phyloP scores from a whole-genome alignment of 2,888 invertebrate species.

The Electrophaes corylata region DNA sequence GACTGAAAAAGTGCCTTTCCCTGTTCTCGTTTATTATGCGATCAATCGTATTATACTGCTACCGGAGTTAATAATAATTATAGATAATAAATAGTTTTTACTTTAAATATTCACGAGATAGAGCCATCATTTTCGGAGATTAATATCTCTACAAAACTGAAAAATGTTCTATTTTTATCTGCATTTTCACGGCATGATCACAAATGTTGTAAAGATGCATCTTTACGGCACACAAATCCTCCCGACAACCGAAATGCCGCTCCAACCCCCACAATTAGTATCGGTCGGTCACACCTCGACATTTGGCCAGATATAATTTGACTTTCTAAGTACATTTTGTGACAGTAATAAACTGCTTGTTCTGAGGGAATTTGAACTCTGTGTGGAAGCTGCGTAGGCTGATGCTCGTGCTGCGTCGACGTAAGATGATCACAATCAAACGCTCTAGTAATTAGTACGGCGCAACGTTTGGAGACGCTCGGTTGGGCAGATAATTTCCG shows the following conservation, averaged over 20 bases:
- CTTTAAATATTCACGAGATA: constrained; percentile 23
- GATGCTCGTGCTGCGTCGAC: constrained; percentile 46
- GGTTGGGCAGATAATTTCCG: constrained; percentile 83
- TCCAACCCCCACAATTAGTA: constrained; percentile 79
- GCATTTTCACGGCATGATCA: constrained; percentile 65
- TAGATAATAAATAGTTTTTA: constrained; percentile 40
- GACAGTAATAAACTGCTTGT: constrained; percentile 67
- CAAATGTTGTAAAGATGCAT: constrained; percentile 66
- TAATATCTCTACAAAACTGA: not conserved
- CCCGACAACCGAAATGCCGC: constrained; percentile 56
- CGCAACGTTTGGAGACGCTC: constrained; percentile 76
- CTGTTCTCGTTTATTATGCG: constrained; percentile 62
- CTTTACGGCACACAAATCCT: constrained; percentile 73
- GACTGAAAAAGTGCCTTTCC: constrained; percentile 75
- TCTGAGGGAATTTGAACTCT: constrained; percentile 52
- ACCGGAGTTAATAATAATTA: constrained; percentile 48
- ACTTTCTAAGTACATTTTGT: constrained; percentile 80
- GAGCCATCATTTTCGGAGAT: not conserved
- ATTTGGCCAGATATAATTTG: constrained; percentile 79
- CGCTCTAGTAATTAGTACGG: constrained; percentile 80
- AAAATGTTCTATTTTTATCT: constrained; percentile 56
- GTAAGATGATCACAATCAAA: constrained; percentile 76
- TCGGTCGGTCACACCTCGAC: constrained; percentile 82
- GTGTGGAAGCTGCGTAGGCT: constrained; percentile 46
- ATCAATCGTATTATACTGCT: constrained; percentile 56